Evolutionary conservation across 2,797 vertebrate species (phyloP).

Genomic region (Streptopelia turtur): DNA sequence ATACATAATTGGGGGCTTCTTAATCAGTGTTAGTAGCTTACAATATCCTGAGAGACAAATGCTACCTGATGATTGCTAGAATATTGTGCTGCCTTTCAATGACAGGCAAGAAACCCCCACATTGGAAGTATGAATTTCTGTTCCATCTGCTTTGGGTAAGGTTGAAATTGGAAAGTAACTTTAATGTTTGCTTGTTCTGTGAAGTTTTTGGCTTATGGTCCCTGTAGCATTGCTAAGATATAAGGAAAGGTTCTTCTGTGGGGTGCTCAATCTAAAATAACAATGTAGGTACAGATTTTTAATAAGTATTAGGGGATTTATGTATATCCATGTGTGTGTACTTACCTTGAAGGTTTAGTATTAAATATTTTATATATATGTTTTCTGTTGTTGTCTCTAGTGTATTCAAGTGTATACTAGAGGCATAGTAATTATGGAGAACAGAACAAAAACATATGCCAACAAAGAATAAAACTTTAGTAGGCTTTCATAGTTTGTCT

Average conservation of each 20-base stretch:
- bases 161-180: neutral
- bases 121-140: neutral
- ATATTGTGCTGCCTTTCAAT: neutral
- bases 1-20: neutral
- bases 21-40: neutral
- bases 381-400: neutral
- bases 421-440: neutral
- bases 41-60: neutral
- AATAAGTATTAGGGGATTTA: neutral
- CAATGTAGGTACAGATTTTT: neutral
- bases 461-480: neutral
- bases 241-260: neutral
- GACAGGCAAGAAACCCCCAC: neutral
- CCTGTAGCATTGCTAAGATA: neutral
- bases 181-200: neutral
- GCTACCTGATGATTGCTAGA: neutral
- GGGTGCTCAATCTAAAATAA: neutral
- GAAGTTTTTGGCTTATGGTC: neutral
- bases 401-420: neutral
- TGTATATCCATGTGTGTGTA: neutral
- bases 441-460: neutral
- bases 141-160: neutral
- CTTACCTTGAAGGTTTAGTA: slow-evolving; percentile 23
- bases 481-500: neutral
- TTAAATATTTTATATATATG: slow-evolving; percentile 31